phyloP scores from a whole-genome alignment of 2,113 vertebrate species.

The Dipodomys spectabilis region DNA sequence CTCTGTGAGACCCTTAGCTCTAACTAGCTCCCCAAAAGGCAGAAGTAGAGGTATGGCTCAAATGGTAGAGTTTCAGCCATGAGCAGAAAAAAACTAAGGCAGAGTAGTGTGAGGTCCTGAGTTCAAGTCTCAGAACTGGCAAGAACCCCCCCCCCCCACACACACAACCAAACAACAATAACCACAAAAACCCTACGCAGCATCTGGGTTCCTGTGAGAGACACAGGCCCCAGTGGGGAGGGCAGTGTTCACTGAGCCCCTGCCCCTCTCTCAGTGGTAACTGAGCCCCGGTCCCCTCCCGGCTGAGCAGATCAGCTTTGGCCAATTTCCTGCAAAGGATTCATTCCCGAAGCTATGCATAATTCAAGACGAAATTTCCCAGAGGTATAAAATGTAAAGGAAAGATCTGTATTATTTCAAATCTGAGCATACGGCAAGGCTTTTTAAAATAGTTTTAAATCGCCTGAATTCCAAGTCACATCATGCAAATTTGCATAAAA shows the following conservation, averaged over 20 bases:
- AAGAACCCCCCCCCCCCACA: too few species aligned
- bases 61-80: too few species aligned
- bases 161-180: too few species aligned
- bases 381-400: conserved; percentile 44
- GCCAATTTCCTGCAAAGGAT: conserved; percentile 10
- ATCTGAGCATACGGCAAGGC: background rate
- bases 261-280: background rate
- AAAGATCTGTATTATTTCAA: conserved; percentile 48
- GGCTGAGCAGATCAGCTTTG: background rate
- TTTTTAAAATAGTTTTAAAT: conserved; percentile 57
- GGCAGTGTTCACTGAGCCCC: background rate
- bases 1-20: too few species aligned
- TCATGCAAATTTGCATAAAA: conserved; percentile 34
- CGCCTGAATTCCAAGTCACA: background rate
- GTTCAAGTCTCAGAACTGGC: too few species aligned
- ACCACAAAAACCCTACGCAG: too few species aligned
- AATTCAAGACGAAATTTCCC: conserved; percentile 52
- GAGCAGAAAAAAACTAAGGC: too few species aligned
- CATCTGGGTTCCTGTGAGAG: background rate
- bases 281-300: background rate
- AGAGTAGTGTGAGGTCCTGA: too few species aligned
- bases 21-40: too few species aligned
- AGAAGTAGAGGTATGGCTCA: too few species aligned
- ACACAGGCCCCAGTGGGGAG: background rate
- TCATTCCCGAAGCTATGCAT: conserved; percentile 50